Conservation (phyloP, 2,888 invertebrate genomes). For the Drosophila falleni region DNA sequence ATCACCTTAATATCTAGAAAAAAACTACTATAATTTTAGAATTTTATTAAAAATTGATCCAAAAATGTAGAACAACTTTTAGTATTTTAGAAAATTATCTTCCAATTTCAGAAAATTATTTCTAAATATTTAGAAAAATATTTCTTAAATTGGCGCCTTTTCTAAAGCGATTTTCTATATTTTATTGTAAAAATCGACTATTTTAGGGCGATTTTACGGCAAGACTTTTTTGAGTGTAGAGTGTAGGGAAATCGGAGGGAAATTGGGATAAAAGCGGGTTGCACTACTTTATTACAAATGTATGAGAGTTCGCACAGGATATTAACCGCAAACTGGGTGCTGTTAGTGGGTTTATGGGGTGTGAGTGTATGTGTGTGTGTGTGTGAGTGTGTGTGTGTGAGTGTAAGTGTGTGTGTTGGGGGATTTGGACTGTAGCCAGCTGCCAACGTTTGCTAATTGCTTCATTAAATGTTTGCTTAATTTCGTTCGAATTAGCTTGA, state of each 20-base stretch:
- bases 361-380: neutral
- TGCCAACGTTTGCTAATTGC: slow-evolving; percentile 75
- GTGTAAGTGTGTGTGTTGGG: neutral
- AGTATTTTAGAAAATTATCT: no score
- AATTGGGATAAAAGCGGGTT: neutral
- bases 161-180: no score
- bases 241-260: neutral
- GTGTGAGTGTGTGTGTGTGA: neutral
- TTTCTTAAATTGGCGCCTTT: no score
- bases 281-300: slow-evolving; percentile 59
- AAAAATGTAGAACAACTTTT: no score
- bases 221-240: no score
- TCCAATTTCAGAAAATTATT: no score
- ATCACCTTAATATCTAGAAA: no score
- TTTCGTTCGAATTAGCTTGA: slow-evolving; percentile 77
- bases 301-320: slow-evolving; percentile 65
- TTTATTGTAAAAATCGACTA: no score
- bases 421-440: slow-evolving; percentile 38
- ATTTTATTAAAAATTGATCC: no score
- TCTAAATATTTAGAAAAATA: no score
- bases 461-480: slow-evolving; percentile 81
- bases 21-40: no score
- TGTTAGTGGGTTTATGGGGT: slow-evolving; percentile 24
- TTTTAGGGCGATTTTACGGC: no score
- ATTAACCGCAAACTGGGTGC: slow-evolving; percentile 63